Evolutionary conservation across 1,140 invertebrate species (phyloP).

Genomic region (Philotrypesis tridentata): DNA sequence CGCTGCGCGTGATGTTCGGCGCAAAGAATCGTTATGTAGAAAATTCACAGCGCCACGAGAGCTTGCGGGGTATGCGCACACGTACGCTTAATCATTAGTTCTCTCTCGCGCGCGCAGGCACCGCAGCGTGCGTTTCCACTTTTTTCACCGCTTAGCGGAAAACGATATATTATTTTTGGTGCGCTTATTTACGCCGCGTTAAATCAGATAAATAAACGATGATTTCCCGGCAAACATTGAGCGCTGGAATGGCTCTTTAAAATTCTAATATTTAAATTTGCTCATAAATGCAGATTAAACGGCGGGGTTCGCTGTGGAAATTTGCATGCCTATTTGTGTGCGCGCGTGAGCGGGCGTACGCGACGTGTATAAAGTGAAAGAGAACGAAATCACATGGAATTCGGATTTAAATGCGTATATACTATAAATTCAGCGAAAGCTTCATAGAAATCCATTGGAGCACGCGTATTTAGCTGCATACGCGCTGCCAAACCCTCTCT

Average conservation of each 20-base stretch:
- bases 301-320: neutral
- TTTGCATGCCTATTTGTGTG: neutral
- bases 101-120: too few species aligned
- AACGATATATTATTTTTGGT: too few species aligned
- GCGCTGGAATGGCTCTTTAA: neutral
- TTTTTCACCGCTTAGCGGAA: too few species aligned
- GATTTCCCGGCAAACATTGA: neutral
- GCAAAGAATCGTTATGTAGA: too few species aligned
- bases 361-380: neutral
- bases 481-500: neutral
- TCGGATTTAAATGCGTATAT: neutral
- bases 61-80: too few species aligned
- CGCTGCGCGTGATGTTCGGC: too few species aligned
- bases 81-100: too few species aligned
- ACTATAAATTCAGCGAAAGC: neutral
- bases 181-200: too few species aligned
- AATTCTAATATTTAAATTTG: slow-evolving; percentile 19
- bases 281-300: slow-evolving; percentile 24
- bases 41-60: too few species aligned
- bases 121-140: too few species aligned
- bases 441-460: neutral
- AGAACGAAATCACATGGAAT: neutral
- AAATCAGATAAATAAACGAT: too few species aligned
- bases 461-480: neutral
- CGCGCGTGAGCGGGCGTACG: too few species aligned